Evolutionary conservation across 1,140 invertebrate species (phyloP).

Genomic region (Euborellia annulipes): DNA sequence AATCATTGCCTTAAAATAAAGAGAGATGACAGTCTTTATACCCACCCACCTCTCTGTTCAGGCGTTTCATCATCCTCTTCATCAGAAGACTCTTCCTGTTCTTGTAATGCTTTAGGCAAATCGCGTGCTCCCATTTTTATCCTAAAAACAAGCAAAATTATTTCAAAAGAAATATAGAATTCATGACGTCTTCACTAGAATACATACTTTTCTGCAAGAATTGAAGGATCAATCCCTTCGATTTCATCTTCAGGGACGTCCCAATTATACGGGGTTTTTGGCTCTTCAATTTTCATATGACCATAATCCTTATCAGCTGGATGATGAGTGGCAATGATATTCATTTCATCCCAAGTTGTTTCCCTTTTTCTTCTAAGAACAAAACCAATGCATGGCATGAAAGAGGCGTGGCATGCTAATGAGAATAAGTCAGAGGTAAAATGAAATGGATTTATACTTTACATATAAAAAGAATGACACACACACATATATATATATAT

Average conservation of each 20-base stretch:
- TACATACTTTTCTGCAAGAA: slow-evolving; percentile 57
- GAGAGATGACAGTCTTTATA: no score
- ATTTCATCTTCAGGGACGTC: slow-evolving; percentile 51
- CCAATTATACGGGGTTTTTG: slow-evolving; percentile 89
- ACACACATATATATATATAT: no score
- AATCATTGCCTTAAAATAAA: no score
- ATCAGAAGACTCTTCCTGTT: slow-evolving; percentile 45
- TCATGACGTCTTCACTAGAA: neutral
- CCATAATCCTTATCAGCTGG: slow-evolving; percentile 98
- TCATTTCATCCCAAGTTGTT: slow-evolving; percentile 98
- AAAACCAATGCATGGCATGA: no score
- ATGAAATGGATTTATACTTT: no score
- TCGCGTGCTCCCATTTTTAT: slow-evolving; percentile 32
- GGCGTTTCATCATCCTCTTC: slow-evolving; percentile 35
- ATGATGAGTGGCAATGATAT: slow-evolving; percentile 95
- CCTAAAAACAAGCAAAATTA: slow-evolving; percentile 18
- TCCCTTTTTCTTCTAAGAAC: slow-evolving; percentile 34
- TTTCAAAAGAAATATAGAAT: neutral
- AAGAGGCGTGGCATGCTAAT: no score
- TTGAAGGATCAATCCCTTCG: slow-evolving; percentile 58
- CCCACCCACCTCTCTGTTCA: slow-evolving; percentile 44
- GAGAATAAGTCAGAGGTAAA: no score
- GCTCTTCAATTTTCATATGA: slow-evolving; percentile 98
- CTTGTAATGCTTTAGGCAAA: slow-evolving; percentile 38
- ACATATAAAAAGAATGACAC: no score